These are phyloP conservation scores for Gymnogyps californianus DNA, from an alignment of 2,113 vertebrate species.

Conservation along the genomic window DNA sequence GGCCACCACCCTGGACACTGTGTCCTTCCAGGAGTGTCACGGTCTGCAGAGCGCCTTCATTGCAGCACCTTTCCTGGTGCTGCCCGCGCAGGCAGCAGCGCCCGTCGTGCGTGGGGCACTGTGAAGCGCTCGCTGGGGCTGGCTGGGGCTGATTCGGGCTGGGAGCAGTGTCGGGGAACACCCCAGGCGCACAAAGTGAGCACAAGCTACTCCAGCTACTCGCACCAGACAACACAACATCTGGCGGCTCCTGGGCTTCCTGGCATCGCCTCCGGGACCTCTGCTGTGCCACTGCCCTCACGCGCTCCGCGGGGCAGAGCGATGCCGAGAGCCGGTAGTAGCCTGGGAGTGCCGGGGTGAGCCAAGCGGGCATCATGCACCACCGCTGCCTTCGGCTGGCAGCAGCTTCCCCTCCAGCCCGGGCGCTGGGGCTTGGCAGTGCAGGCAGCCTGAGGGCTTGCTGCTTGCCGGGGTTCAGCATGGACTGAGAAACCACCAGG, in stretches of 20 bases:
- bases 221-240: background rate
- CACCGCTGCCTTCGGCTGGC: rapidly evolving
- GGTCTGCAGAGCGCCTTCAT: background rate
- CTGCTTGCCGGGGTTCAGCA: background rate
- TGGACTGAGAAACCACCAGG: rapidly evolving
- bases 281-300: background rate
- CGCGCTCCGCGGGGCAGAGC: rapidly evolving
- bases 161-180: background rate
- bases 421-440: background rate
- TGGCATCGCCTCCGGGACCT: rapidly evolving
- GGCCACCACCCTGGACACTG: background rate
- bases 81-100: background rate
- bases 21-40: background rate
- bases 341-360: rapidly evolving
- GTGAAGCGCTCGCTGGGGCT: rapidly evolving
- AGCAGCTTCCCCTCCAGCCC: background rate
- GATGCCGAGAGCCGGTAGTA: rapidly evolving
- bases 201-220: background rate
- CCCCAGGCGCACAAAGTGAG: background rate
- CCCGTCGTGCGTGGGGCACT: rapidly evolving
- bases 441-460: background rate
- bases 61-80: background rate
- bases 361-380: background rate
- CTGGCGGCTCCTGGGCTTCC: background rate
- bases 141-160: background rate